phyloP scores from a whole-genome alignment of 2,797 vertebrate genomes.

The Podargus strigoides region DNA sequence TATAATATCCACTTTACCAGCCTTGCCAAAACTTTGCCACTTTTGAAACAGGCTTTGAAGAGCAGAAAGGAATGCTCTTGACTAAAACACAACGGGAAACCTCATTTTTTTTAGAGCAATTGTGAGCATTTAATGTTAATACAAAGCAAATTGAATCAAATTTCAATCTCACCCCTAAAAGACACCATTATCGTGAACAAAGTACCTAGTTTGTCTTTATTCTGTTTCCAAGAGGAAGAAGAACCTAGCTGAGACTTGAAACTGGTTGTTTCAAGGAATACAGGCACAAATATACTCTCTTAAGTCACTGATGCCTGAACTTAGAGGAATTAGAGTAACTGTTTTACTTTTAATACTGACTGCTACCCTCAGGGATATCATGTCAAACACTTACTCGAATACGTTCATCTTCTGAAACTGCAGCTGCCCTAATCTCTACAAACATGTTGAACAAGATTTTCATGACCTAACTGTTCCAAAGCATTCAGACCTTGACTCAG shows the following conservation, averaged over 20 bases:
- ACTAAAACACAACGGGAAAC: background rate
- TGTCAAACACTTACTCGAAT: background rate
- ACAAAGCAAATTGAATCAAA: conserved; percentile 14
- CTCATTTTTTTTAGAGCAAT: background rate
- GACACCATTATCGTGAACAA: conserved; percentile 8
- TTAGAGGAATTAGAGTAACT: background rate
- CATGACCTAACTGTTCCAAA: background rate
- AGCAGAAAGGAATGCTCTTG: background rate
- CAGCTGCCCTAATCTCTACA: background rate
- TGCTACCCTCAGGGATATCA: background rate
- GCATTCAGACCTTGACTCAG: background rate
- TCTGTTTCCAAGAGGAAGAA: conserved; percentile 12
- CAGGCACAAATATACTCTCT: background rate
- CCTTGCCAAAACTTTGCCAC: background rate
- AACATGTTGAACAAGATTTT: background rate
- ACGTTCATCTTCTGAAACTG: background rate
- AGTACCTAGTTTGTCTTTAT: conserved; percentile 1
- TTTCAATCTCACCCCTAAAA: conserved; percentile 52
- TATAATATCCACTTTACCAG: background rate
- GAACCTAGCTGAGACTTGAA: background rate
- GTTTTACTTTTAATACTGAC: background rate
- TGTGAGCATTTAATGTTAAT: background rate
- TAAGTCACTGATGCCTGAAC: background rate
- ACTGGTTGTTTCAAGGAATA: background rate
- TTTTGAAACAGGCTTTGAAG: background rate